A percentile compares a stretch with the other conserved stretches of the same genome.
phyloP scores from a whole-genome alignment of 2,797 vertebrate genomes.

The Ceryle rudis region DNA sequence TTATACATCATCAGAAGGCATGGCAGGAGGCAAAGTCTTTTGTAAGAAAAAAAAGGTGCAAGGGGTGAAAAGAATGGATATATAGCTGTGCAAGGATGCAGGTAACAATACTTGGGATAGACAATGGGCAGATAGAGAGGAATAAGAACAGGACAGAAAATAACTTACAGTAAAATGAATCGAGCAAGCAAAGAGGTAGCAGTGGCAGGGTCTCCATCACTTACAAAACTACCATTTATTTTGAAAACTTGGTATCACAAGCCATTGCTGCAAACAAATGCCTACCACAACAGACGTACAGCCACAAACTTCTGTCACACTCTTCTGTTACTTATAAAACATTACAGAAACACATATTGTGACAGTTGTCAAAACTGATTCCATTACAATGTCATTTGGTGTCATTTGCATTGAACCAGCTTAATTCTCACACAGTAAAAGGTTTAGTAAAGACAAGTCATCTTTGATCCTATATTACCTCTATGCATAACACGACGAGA shows the following conservation, averaged over 20 bases:
- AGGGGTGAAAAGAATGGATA: neutral
- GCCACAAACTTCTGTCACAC: neutral
- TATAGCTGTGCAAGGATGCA: neutral
- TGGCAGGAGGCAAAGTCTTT: neutral
- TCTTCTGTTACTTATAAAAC: neutral
- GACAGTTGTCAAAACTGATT: neutral
- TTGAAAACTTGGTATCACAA: neutral
- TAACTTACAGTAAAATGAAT: neutral
- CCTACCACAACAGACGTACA: neutral
- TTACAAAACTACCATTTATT: neutral
- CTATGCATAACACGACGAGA: constrained; percentile 97
- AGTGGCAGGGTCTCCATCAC: neutral
- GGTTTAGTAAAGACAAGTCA: neutral
- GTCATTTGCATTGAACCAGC: neutral
- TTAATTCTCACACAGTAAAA: neutral
- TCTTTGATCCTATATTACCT: constrained; percentile 80
- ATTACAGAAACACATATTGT: neutral
- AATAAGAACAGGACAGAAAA: neutral
- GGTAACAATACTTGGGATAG: neutral
- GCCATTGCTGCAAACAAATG: neutral
- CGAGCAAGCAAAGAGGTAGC: neutral
- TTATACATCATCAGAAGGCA: neutral
- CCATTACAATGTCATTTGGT: neutral
- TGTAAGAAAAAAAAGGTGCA: neutral
- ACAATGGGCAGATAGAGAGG: neutral